Evolutionary conservation across 2,113 vertebrate species (phyloP).

Genomic region (Castor canadensis): DNA sequence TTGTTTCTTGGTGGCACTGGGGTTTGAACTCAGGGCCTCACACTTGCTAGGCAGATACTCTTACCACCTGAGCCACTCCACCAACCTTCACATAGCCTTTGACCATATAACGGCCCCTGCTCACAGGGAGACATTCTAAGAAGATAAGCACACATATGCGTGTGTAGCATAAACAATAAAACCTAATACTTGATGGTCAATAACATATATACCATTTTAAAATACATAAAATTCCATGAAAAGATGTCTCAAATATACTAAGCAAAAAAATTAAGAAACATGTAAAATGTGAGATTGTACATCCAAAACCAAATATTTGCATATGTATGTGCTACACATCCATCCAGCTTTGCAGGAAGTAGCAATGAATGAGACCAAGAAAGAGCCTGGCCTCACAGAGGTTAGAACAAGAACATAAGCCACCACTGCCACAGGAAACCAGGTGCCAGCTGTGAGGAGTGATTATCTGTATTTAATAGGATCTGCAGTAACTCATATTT

Average conservation of each 20-base stretch:
- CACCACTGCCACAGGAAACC: background rate
- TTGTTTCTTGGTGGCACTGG: too few relatives aligned
- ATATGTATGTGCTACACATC: background rate
- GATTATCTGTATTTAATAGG: background rate
- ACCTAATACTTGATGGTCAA: background rate
- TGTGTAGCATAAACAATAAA: background rate
- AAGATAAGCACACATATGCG: background rate
- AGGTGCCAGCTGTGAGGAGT: fast-evolving
- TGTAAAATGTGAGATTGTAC: background rate
- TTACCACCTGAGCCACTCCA: too few relatives aligned
- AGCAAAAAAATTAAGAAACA: background rate
- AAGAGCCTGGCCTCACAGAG: background rate
- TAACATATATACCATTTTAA: background rate
- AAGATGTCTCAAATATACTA: background rate
- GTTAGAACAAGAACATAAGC: background rate
- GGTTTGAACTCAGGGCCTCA: too few relatives aligned
- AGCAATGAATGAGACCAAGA: background rate
- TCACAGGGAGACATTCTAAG: background rate
- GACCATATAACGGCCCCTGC: background rate
- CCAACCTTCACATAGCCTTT: background rate
- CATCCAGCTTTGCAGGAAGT: background rate
- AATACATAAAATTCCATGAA: background rate
- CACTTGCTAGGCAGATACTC: too few relatives aligned
- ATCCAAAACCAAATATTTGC: background rate
- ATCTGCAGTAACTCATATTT: background rate